phyloP scores from a whole-genome alignment of 2,797 vertebrate genomes.

The Anguilla pacifica region DNA sequence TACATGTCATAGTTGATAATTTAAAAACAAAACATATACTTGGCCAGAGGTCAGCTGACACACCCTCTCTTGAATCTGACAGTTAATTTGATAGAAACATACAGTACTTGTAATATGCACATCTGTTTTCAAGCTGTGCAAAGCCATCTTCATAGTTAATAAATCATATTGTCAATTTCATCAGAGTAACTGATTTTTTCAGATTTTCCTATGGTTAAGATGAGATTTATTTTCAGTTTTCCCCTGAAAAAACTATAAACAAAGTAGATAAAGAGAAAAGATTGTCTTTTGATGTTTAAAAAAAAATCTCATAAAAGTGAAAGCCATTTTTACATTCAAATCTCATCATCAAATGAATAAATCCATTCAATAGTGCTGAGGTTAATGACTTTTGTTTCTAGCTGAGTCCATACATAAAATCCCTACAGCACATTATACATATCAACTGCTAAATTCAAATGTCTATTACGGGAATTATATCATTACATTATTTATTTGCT shows the following conservation, averaged over 20 bases:
- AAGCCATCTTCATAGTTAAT: no score
- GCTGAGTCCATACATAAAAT: conserved; percentile 1
- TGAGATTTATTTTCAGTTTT: not conserved
- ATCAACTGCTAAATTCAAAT: not conserved
- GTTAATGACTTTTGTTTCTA: not conserved
- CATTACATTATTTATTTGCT: conserved; percentile 16
- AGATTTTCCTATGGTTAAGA: not conserved
- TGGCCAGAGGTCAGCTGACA: not conserved
- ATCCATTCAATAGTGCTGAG: not conserved
- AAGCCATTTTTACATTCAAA: not conserved
- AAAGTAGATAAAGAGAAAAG: not conserved
- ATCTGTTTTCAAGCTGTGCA: not conserved
- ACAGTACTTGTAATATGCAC: not conserved
- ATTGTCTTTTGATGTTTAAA: not conserved
- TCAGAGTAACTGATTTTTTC: not conserved
- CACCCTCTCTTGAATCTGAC: not conserved
- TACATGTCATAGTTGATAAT: not conserved
- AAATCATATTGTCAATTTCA: no score
- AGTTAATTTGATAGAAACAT: not conserved
- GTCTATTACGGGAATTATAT: not conserved
- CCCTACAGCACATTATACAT: not conserved
- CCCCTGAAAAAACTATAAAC: not conserved
- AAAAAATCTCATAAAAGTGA: not conserved
- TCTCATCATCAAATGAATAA: not conserved
- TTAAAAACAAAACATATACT: not conserved